Conservation (phyloP, 2,113 vertebrate species). For the Vidua macroura region DNA sequence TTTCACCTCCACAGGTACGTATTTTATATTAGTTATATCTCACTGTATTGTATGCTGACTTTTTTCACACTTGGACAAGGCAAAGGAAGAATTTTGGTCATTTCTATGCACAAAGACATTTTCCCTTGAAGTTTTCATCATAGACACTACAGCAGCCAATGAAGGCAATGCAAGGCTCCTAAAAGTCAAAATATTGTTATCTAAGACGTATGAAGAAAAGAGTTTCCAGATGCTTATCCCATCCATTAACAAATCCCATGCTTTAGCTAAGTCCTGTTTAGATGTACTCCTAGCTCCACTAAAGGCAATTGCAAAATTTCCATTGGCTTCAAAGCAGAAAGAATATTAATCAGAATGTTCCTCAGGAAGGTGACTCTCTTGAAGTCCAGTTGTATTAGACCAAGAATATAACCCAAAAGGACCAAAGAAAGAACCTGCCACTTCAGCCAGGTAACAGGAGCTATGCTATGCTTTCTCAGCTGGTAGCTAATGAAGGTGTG, state of each 20-base stretch:
- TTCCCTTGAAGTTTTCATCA: background rate
- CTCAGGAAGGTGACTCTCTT: background rate
- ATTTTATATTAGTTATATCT: background rate
- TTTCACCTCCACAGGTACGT: background rate
- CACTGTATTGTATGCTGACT: background rate
- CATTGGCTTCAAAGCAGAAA: background rate
- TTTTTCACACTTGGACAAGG: background rate
- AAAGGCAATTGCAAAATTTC: background rate
- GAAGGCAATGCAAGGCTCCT: background rate
- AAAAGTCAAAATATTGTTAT: background rate
- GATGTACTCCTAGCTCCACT: background rate
- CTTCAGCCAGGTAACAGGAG: background rate
- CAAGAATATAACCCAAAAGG: background rate
- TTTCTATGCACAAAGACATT: background rate
- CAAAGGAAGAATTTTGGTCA: background rate
- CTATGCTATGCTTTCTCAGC: rapidly evolving
- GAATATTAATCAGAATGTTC: background rate
- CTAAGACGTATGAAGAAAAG: background rate
- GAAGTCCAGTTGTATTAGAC: background rate
- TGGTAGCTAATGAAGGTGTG: background rate
- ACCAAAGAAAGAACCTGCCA: background rate
- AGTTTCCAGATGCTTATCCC: background rate
- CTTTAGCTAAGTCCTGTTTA: background rate
- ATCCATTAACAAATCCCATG: background rate
- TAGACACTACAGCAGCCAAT: background rate